Evolutionary conservation across 1,140 invertebrate species (phyloP).

Genomic region (Cryptotermes secundus): DNA sequence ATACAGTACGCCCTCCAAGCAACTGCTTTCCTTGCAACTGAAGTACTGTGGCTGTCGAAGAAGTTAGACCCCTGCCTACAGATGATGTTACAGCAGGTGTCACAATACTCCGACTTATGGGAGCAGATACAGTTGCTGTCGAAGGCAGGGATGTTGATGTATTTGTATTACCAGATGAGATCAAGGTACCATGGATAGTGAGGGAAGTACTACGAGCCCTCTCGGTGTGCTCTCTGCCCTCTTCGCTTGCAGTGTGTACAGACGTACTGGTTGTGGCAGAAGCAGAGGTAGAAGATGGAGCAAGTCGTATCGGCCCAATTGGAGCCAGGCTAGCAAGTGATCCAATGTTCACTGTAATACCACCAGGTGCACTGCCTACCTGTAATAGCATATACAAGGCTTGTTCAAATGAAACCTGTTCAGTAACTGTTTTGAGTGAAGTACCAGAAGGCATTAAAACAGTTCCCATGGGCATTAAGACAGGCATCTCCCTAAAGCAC

Average conservation of each 20-base stretch:
- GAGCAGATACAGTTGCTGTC: not conserved
- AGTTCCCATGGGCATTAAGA: too few relatives aligned
- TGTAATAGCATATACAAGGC: constrained; percentile 34
- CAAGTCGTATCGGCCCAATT: constrained; percentile 49
- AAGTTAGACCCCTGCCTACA: constrained; percentile 37
- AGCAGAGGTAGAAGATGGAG: constrained; percentile 36
- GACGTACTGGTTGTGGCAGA: not conserved
- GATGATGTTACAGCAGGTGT: not conserved
- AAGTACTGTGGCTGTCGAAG: constrained; percentile 39
- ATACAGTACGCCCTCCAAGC: constrained; percentile 34
- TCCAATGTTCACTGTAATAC: constrained; percentile 53
- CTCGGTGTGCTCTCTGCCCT: not conserved
- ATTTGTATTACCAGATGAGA: not conserved
- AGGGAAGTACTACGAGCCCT: not conserved
- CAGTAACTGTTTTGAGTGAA: too few relatives aligned
- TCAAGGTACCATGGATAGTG: constrained; percentile 17
- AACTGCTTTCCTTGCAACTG: constrained; percentile 23
- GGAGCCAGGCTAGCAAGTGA: constrained; percentile 51
- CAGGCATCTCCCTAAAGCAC: too few relatives aligned
- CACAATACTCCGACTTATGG: not conserved
- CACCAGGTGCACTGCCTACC: constrained; percentile 43
- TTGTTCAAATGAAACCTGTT: too few relatives aligned
- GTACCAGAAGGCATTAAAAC: too few relatives aligned
- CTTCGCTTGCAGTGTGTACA: not conserved
- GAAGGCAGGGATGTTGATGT: not conserved